Evolutionary conservation across 2,113 vertebrate genomes (phyloP).

Genomic region (Tyto alba): DNA sequence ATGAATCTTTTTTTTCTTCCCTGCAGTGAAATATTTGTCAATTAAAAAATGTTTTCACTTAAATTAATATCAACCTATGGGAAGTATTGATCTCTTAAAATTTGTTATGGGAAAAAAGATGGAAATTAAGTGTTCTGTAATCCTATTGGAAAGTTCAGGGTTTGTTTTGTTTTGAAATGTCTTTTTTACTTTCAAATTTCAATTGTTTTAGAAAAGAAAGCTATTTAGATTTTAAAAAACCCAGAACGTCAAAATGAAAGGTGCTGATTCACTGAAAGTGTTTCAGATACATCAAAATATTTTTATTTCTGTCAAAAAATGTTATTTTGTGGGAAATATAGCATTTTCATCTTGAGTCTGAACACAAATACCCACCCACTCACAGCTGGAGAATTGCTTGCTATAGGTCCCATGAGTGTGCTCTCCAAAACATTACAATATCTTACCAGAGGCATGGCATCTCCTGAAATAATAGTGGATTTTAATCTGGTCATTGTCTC

Average conservation of each 20-base stretch:
- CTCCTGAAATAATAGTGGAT: not conserved
- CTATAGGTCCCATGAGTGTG: not conserved
- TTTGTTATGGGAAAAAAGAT: not conserved
- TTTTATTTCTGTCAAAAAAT: constrained; percentile 5
- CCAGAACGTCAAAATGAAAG: not conserved
- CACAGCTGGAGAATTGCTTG: not conserved
- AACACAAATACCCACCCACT: constrained; percentile 4
- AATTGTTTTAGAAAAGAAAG: not conserved
- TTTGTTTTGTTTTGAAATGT: not conserved
- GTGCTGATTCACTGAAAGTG: not conserved
- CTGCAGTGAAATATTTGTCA: not conserved
- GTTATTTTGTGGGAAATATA: not conserved
- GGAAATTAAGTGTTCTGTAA: not conserved
- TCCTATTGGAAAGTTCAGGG: not conserved
- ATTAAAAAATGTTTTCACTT: not conserved
- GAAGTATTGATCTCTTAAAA: not conserved
- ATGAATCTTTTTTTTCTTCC: not conserved
- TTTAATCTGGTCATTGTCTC: not conserved
- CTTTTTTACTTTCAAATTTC: not conserved
- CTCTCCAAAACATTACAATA: not conserved
- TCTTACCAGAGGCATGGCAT: not conserved
- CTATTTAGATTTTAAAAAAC: not conserved
- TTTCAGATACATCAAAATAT: not conserved
- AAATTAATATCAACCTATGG: not conserved
- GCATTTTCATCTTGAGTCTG: constrained; percentile 4